Evolutionary conservation across 2,113 vertebrate genomes (phyloP).

Genomic region (Cebus imitator): DNA sequence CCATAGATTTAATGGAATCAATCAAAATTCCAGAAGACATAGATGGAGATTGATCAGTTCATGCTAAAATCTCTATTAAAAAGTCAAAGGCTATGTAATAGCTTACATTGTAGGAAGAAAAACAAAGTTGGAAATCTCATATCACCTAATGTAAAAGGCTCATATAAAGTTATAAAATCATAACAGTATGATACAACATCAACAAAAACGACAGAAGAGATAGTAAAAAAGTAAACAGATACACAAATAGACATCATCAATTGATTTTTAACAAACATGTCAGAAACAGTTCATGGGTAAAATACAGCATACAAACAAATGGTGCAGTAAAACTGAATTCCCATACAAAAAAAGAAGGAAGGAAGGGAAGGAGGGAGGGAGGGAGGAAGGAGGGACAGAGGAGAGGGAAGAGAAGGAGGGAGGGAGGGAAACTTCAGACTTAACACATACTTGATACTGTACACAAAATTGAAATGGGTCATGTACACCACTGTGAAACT

Average conservation of each 20-base stretch:
- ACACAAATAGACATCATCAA: background rate
- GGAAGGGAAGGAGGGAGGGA: background rate
- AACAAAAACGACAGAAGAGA: background rate
- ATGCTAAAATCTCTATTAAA: background rate
- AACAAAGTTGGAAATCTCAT: background rate
- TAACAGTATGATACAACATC: background rate
- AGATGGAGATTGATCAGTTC: background rate
- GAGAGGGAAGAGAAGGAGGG: background rate
- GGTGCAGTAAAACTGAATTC: background rate
- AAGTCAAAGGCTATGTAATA: background rate
- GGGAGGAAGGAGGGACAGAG: accelerated
- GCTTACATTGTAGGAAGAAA: background rate
- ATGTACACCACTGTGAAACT: background rate
- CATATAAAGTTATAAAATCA: background rate
- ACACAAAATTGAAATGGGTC: background rate
- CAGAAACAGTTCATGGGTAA: background rate
- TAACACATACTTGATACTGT: background rate
- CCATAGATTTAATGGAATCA: background rate
- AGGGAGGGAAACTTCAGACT: accelerated
- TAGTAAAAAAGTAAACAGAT: background rate
- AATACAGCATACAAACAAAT: background rate
- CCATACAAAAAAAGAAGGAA: background rate
- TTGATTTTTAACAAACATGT: background rate
- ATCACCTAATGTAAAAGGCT: background rate
- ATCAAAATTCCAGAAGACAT: background rate